Evolutionary conservation across 2,888 invertebrate genomes (phyloP).

Genomic region (Eucera pruinosa): DNA sequence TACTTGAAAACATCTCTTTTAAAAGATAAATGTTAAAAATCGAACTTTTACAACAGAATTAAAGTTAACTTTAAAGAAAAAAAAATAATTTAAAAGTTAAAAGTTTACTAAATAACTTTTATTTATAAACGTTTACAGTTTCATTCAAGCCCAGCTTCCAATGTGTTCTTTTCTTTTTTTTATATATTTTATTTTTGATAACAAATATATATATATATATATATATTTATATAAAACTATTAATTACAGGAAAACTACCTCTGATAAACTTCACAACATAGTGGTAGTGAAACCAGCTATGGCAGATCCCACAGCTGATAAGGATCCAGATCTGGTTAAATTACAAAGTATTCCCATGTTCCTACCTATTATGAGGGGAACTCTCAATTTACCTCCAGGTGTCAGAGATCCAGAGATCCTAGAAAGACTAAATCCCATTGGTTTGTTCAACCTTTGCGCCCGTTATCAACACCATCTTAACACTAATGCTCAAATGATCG

Average conservation of each 20-base stretch:
- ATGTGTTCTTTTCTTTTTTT: background rate
- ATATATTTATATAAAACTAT: constrained; percentile 27
- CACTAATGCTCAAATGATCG: constrained; percentile 92
- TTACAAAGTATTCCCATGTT: constrained; percentile 95
- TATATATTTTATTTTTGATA: background rate
- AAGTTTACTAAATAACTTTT: too few relatives aligned
- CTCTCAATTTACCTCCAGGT: constrained; percentile 91
- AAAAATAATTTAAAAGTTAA: too few relatives aligned
- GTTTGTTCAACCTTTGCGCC: constrained; percentile 90
- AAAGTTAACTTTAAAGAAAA: too few relatives aligned
- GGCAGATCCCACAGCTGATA: constrained; percentile 87
- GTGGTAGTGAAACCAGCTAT: constrained; percentile 91
- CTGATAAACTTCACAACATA: constrained; percentile 88
- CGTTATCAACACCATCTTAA: constrained; percentile 94
- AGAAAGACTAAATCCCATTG: constrained; percentile 90
- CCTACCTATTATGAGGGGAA: constrained; percentile 95
- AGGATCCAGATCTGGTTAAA: constrained; percentile 91
- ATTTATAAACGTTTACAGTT: too few relatives aligned
- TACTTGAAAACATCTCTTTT: too few relatives aligned
- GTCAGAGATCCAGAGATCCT: constrained; percentile 94
- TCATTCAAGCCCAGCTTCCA: too few relatives aligned
- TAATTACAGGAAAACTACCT: constrained; percentile 71
- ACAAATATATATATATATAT: background rate
- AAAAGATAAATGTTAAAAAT: too few relatives aligned
- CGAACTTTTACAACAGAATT: too few relatives aligned